A percentile compares a stretch with the other conserved stretches of the same genome.
phyloP scores from a whole-genome alignment of 2,888 invertebrate genomes.

The Branchinecta sandiegonensis region DNA sequence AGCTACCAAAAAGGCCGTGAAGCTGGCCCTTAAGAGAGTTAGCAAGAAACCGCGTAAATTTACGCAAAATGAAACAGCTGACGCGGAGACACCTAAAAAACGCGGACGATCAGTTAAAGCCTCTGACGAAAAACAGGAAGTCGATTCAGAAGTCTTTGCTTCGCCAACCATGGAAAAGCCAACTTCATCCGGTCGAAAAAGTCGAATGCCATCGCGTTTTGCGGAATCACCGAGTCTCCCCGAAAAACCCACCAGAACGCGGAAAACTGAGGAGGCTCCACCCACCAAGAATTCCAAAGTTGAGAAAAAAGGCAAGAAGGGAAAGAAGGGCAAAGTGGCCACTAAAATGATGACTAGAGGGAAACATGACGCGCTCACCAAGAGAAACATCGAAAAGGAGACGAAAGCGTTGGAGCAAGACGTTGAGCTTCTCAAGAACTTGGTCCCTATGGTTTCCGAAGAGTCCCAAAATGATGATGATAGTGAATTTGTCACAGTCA shows the following conservation, averaged over 20 bases:
- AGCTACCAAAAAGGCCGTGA: too few species aligned
- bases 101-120: not conserved
- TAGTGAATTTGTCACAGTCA: conserved; percentile 1
- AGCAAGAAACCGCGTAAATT: too few species aligned
- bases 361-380: not conserved
- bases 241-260: not conserved
- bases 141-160: not conserved
- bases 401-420: not conserved
- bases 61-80: not conserved
- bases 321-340: not conserved
- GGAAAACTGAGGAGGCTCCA: not conserved
- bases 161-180: not conserved
- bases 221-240: not conserved
- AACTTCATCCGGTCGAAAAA: not conserved
- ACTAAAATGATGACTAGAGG: not conserved
- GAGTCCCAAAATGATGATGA: not conserved
- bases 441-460: not conserved
- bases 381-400: conserved; percentile 6
- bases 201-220: not conserved
- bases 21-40: too few species aligned
- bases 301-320: not conserved
- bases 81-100: not conserved
- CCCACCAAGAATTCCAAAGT: not conserved
- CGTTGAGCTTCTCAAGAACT: not conserved
- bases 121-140: not conserved